Evolutionary conservation across 2,888 invertebrate species (phyloP).

Genomic region (Brachypterus glaber): DNA sequence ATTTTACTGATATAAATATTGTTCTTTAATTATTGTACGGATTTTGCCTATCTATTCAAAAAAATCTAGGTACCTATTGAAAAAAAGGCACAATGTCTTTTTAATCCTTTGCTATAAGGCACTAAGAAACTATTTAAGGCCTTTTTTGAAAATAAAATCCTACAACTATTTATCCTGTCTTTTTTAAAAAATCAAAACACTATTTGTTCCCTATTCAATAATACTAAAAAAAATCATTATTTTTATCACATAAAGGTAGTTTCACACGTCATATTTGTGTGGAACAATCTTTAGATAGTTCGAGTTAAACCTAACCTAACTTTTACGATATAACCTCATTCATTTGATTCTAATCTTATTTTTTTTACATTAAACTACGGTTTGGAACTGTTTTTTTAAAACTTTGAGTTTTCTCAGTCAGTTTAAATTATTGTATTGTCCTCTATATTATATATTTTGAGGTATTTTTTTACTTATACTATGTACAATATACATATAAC

Average conservation of each 20-base stretch:
- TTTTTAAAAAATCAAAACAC: conserved; percentile 19
- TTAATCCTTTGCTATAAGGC: conserved; percentile 40
- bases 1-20: no score
- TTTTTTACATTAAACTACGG: no score
- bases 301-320: no score
- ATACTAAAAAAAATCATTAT: conserved; percentile 3
- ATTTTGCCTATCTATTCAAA: conserved; percentile 17
- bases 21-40: no score
- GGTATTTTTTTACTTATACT: conserved; percentile 13
- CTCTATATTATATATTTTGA: conserved; percentile 15
- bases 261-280: conserved; percentile 5
- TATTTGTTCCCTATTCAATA: conserved; percentile 23
- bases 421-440: conserved; percentile 10
- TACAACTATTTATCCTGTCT: conserved; percentile 21
- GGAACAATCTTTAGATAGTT: conserved; percentile 9
- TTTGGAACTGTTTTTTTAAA: conserved; percentile 4
- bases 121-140: conserved; percentile 37
- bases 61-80: conserved; percentile 24
- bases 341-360: no score
- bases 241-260: conserved; percentile 11
- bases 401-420: conserved; percentile 2
- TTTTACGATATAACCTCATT: no score
- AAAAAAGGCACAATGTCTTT: conserved; percentile 32
- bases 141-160: conserved; percentile 26
- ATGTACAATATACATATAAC: conserved; percentile 20